phyloP scores from a whole-genome alignment of 2,113 vertebrate genomes.

The Dasyornis broadbenti region DNA sequence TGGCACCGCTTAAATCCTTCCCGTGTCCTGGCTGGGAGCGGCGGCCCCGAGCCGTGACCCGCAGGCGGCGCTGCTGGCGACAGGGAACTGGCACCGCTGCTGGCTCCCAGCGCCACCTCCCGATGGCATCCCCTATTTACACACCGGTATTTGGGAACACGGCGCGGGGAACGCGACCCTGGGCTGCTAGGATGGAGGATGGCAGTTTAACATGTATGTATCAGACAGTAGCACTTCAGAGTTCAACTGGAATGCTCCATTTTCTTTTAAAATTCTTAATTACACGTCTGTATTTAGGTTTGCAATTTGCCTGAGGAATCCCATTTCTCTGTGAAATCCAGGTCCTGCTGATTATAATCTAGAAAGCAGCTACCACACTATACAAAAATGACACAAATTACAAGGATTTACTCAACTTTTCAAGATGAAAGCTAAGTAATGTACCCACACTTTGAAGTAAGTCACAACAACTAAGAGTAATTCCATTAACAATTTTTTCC shows the following conservation, averaged over 20 bases:
- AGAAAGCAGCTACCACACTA: not conserved
- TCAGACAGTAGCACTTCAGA: fast-evolving
- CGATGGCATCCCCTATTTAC: not conserved
- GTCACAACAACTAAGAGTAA: not conserved
- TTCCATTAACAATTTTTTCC: not conserved
- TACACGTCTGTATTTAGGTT: not conserved
- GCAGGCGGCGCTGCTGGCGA: not conserved
- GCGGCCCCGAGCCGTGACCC: not conserved
- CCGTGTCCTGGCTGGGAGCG: fast-evolving
- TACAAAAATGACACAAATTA: not conserved
- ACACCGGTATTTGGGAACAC: fast-evolving
- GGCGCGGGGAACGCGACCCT: fast-evolving
- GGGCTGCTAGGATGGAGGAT: fast-evolving
- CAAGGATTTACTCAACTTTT: not conserved
- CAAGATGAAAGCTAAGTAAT: not conserved
- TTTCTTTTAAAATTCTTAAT: not conserved
- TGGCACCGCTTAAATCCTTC: fast-evolving
- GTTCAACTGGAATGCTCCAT: not conserved
- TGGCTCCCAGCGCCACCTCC: not conserved
- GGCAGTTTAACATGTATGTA: fast-evolving
- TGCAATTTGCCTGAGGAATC: not conserved
- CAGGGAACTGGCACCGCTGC: fast-evolving
- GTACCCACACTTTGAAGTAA: not conserved
- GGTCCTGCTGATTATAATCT: not conserved
- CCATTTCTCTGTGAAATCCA: not conserved